Evolutionary conservation across 2,888 invertebrate genomes (phyloP).

Genomic region (Pilophorus perplexus): DNA sequence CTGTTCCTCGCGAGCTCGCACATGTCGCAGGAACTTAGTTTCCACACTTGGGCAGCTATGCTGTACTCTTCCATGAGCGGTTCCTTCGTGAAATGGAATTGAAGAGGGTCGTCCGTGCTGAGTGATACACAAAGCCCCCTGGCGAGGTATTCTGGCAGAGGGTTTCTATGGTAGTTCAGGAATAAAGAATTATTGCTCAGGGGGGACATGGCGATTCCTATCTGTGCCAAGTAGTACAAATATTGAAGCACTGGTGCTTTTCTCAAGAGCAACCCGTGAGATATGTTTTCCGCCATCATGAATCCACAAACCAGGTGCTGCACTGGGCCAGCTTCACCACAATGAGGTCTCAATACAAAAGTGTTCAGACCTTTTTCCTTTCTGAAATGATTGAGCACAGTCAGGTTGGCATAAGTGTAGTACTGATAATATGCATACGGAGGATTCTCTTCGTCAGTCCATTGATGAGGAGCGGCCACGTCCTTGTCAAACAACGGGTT

Average conservation of each 20-base stretch:
- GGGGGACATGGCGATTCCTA: slow-evolving; percentile 98
- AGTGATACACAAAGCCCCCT: slow-evolving; percentile 90
- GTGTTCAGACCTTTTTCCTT: slow-evolving; percentile 89
- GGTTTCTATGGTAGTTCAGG: slow-evolving; percentile 97
- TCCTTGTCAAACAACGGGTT: slow-evolving; percentile 83
- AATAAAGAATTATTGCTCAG: slow-evolving; percentile 97
- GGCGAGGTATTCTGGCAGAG: slow-evolving; percentile 92
- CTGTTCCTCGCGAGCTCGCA: slow-evolving; percentile 96
- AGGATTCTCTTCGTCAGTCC: slow-evolving; percentile 91
- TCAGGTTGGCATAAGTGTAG: slow-evolving; percentile 96
- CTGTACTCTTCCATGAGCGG: slow-evolving; percentile 99
- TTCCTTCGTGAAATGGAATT: slow-evolving; percentile 99
- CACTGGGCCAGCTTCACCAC: slow-evolving; percentile 96
- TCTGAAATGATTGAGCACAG: slow-evolving; percentile 92
- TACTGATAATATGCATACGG: slow-evolving; percentile 97
- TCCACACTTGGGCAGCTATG: slow-evolving; percentile 99
- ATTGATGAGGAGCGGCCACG: slow-evolving; percentile 73
- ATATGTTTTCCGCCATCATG: slow-evolving; percentile 95
- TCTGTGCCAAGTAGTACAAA: slow-evolving; percentile 83
- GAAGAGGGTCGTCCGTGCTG: slow-evolving; percentile 96
- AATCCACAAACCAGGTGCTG: slow-evolving; percentile 96
- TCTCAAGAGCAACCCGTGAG: slow-evolving; percentile 89
- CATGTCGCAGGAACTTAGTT: slow-evolving; percentile 97
- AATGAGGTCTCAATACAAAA: slow-evolving; percentile 93
- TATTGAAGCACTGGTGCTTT: slow-evolving; percentile 98